phyloP scores from a whole-genome alignment of 1,140 invertebrate genomes.

The Trichoplusia ni region DNA sequence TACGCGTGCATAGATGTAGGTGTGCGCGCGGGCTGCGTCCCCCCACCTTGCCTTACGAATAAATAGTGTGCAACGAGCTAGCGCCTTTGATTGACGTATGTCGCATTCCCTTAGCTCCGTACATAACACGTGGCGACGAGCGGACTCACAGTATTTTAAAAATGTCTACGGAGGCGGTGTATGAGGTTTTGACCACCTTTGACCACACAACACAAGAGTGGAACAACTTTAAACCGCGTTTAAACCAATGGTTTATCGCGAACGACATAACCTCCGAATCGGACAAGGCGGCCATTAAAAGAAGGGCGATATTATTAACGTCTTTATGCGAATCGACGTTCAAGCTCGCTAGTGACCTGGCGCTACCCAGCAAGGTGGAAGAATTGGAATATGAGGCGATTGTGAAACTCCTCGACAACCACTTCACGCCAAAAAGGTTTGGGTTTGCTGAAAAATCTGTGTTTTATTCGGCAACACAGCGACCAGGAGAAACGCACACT shows the following conservation, averaged over 20 bases:
- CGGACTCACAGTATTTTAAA: neutral
- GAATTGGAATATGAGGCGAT: slow-evolving; percentile 18
- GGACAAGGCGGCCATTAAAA: slow-evolving; percentile 21
- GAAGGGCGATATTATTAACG: slow-evolving; percentile 7
- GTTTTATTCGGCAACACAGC: slow-evolving; percentile 14
- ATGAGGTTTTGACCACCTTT: slow-evolving; percentile 30
- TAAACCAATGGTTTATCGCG: slow-evolving; percentile 36
- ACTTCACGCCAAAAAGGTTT: slow-evolving; percentile 27
- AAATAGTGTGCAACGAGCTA: no score
- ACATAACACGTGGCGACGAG: slow-evolving; percentile 7
- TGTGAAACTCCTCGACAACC: slow-evolving; percentile 11
- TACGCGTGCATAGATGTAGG: no score
- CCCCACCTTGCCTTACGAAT: no score
- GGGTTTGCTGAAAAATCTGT: slow-evolving; percentile 26
- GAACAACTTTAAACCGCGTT: slow-evolving; percentile 26
- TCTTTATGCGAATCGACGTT: slow-evolving; percentile 28
- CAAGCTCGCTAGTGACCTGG: slow-evolving; percentile 30
- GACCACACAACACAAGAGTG: slow-evolving; percentile 33
- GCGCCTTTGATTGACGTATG: no score
- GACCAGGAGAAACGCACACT: slow-evolving; percentile 5
- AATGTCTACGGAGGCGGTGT: neutral
- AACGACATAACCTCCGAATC: slow-evolving; percentile 21
- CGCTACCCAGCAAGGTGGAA: slow-evolving; percentile 27
- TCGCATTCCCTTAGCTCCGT: no score
- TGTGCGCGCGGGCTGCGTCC: no score